phyloP scores from a whole-genome alignment of 2,113 vertebrate genomes.

The Gymnorhina tibicen region DNA sequence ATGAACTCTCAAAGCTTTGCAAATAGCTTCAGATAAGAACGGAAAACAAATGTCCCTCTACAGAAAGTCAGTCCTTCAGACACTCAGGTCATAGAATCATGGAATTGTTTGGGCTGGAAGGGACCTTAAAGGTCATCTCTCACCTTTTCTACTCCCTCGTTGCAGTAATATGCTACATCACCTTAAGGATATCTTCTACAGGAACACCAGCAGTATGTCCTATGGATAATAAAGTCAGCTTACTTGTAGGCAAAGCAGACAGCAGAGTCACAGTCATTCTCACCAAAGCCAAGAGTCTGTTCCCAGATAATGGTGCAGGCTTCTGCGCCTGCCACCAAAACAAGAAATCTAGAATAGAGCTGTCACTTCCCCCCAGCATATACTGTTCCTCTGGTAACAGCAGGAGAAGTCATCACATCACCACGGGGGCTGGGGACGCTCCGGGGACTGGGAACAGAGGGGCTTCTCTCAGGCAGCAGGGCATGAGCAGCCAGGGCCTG shows the following conservation, averaged over 20 bases:
- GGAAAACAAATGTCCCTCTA: not conserved
- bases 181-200: not conserved
- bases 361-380: not conserved
- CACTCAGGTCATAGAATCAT: not conserved
- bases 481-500: not conserved
- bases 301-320: not conserved
- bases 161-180: not conserved
- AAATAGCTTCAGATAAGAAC: not conserved
- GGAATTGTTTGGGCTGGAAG: not conserved
- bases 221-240: not conserved
- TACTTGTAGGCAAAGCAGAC: not conserved
- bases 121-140: not conserved
- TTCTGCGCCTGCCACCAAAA: not conserved
- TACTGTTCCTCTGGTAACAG: not conserved
- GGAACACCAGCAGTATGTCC: not conserved
- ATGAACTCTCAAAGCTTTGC: not conserved
- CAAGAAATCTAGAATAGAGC: not conserved
- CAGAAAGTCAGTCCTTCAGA: not conserved
- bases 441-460: accelerated
- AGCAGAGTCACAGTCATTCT: not conserved
- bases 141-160: not conserved
- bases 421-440: accelerated
- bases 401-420: not conserved
- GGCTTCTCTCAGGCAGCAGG: not conserved
- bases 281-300: not conserved